These are phyloP conservation scores for Chloroceryle inda DNA, from an alignment of 2,797 vertebrate genomes.

Conservation along the genomic window DNA sequence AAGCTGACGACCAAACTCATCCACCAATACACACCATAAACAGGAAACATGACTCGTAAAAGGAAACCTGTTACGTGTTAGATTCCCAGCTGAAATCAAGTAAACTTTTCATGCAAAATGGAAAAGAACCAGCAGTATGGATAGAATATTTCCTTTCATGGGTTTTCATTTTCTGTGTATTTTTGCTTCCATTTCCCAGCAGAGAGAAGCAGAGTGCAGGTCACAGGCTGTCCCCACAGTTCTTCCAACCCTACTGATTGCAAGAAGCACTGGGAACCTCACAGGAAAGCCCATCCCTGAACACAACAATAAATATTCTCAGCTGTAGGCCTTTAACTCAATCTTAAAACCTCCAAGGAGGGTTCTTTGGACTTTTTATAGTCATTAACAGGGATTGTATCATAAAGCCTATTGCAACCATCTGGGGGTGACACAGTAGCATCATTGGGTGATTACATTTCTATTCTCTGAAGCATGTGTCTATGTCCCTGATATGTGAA, in stretches of 20 bases:
- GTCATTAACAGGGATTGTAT: neutral
- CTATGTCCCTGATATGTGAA: neutral
- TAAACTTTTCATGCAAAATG: neutral
- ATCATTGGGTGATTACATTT: neutral
- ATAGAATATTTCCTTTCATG: neutral
- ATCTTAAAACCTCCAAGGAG: neutral
- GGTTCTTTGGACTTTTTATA: neutral
- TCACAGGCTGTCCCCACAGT: neutral
- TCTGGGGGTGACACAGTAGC: accelerated
- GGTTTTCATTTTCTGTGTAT: neutral
- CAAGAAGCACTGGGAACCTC: neutral
- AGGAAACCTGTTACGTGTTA: neutral
- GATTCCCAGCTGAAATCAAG: neutral
- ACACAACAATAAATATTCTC: neutral
- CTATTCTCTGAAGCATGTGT: neutral
- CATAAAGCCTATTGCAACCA: neutral
- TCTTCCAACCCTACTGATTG: neutral
- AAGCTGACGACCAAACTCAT: neutral
- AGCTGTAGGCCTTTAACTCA: neutral
- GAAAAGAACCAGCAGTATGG: neutral
- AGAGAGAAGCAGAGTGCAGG: neutral
- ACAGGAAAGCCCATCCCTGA: neutral
- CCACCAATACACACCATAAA: neutral
- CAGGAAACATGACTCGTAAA: neutral
- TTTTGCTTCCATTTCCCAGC: neutral